These are phyloP conservation scores for Wasmannia auropunctata DNA, from an alignment of 1,140 invertebrate species.

Conservation along the genomic window DNA sequence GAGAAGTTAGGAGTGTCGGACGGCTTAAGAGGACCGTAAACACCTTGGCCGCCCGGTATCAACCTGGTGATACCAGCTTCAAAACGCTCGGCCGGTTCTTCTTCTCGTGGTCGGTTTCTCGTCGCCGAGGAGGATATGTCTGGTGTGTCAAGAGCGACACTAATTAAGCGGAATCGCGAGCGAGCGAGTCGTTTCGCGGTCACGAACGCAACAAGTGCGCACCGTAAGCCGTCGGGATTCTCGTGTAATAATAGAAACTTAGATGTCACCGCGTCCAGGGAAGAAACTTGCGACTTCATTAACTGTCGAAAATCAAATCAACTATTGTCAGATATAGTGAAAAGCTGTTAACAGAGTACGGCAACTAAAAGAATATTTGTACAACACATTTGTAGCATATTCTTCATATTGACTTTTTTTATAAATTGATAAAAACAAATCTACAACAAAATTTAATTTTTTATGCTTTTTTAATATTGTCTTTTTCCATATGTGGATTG, in stretches of 20 bases:
- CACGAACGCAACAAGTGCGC: slow-evolving; percentile 27
- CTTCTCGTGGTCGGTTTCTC: slow-evolving; percentile 18
- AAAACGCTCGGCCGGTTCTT: slow-evolving; percentile 64
- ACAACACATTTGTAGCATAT: no score
- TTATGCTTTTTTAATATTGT: no score
- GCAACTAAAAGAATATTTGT: not conserved
- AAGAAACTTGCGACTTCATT: slow-evolving; percentile 13
- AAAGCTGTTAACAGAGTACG: not conserved
- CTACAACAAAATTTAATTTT: no score
- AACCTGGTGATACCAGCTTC: slow-evolving; percentile 69
- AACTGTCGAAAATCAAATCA: not conserved
- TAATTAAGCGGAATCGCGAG: slow-evolving; percentile 52
- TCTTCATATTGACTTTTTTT: no score
- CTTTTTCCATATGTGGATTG: not conserved
- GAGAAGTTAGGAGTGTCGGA: slow-evolving; percentile 66
- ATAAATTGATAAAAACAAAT: no score
- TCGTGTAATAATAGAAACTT: slow-evolving; percentile 50
- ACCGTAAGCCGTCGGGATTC: not conserved
- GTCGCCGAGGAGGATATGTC: slow-evolving; percentile 19
- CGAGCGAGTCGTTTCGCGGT: slow-evolving; percentile 24
- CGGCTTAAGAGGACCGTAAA: slow-evolving; percentile 78
- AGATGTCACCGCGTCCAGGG: not conserved
- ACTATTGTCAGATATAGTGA: not conserved
- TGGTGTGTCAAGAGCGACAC: slow-evolving; percentile 23
- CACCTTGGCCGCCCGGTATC: slow-evolving; percentile 71